Base-by-base conservation (phyloP, 1,140 invertebrate genomes). In the Pseudoatta argentina region DNA sequence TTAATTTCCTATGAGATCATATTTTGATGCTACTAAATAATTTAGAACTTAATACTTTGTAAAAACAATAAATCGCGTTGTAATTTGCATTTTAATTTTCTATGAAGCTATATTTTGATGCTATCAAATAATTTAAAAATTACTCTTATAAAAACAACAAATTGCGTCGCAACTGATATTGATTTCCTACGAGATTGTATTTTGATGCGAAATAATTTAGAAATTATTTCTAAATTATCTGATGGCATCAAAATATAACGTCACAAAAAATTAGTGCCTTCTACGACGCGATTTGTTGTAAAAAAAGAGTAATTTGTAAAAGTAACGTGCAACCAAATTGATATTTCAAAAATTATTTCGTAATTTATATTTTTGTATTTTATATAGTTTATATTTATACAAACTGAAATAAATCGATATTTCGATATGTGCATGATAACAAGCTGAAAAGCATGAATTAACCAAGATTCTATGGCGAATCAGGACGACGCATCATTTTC, bases 291-390 rank as follows among this genome's bases (percentile, higher is more conserved):
- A 67, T 4, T 21, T 39, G 69, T 27, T n/a, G 21, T 55, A 18
- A 6, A 73, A 55, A 39, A 39, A 39, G 34, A 73, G 0, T n/a
- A 57, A 57, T 21, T 57, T 21, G 2, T 57, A n/a, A 55, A 6
- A 55, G 18, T 55, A n/a, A 18, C n/a, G n/a, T 57, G 6, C n/a
- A 21, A 21, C 2, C 7, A 21, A 21, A 57, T 57, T 57, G 10
- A 12, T 14, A 57, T 30, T 30, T 6, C 5, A 34, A 64, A 27
- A 16, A 64, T 64, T 64, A 64, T 64, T 2, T 34, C 7, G 61
- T 64, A 30, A 64, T 34, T 64, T 64, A 18, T 53, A 71, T 71
- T 5, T 44, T 71, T 48, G 21, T 71, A 51, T 71, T 44, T 44
- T 44, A 44, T 44, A 44, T 44, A 44, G 39, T 10, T 44, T 44